A percentile compares a stretch with the other conserved stretches of the same genome.
phyloP scores from a whole-genome alignment of 2,888 invertebrate species.

The Tetragnatha montana region DNA sequence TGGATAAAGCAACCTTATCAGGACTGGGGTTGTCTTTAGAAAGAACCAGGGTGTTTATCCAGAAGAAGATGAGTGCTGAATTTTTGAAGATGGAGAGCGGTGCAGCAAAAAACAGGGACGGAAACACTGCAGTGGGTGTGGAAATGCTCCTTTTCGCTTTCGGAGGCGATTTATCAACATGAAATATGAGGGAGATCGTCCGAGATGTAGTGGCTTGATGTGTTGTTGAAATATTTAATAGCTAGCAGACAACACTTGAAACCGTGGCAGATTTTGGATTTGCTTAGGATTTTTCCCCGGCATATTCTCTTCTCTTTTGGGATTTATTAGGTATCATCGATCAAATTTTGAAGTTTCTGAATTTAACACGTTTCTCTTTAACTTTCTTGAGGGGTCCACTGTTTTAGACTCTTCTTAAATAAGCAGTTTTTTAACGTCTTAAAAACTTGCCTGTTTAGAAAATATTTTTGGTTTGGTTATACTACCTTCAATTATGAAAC shows the following conservation, averaged over 20 bases:
- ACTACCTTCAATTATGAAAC: too few species aligned
- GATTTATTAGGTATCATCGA: background rate
- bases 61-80: background rate
- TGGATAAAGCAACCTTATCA: slow-evolving; percentile 15
- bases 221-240: background rate
- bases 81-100: slow-evolving; percentile 22
- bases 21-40: slow-evolving; percentile 25
- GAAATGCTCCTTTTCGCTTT: background rate
- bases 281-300: background rate
- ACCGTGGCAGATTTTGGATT: background rate
- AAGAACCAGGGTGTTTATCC: slow-evolving; percentile 23
- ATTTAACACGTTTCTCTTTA: too few species aligned
- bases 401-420: too few species aligned
- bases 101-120: background rate
- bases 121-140: background rate
- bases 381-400: too few species aligned
- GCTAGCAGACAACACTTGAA: background rate
- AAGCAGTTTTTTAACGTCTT: too few species aligned
- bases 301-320: background rate
- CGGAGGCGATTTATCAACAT: background rate
- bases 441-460: too few species aligned
- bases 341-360: background rate
- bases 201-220: background rate
- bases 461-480: too few species aligned
- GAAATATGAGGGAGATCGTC: background rate